phyloP scores from a whole-genome alignment of 2,797 vertebrate species.

The Nasua narica region DNA sequence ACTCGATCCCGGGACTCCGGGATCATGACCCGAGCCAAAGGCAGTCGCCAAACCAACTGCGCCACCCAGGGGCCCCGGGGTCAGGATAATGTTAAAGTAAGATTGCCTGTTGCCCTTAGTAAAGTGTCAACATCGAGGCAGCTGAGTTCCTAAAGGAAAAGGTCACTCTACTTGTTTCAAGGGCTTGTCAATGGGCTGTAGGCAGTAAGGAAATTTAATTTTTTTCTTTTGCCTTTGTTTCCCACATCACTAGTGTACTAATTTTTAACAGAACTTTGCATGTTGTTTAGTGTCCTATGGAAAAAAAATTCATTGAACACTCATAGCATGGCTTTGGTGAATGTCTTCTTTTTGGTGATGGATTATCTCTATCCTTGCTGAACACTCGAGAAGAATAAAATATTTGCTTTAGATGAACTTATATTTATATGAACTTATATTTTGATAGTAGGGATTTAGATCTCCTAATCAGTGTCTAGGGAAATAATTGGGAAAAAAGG shows the following conservation, averaged over 20 bases:
- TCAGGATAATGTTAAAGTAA: not conserved
- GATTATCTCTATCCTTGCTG: not conserved
- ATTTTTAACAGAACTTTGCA: conserved; percentile 21
- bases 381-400: conserved; percentile 50
- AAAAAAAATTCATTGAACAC: conserved; percentile 35
- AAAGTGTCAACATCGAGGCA: not conserved
- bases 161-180: not conserved
- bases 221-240: not conserved
- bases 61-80: too few species aligned
- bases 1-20: too few species aligned
- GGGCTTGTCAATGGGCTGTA: not conserved
- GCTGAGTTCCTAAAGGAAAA: not conserved
- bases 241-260: not conserved
- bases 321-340: conserved; percentile 26
- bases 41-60: too few species aligned
- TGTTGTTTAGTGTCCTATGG: not conserved
- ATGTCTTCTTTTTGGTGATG: not conserved
- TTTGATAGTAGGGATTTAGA: conserved; percentile 45
- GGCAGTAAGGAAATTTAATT: not conserved
- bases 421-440: not conserved
- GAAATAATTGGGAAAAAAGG: not conserved
- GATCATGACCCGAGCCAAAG: too few species aligned
- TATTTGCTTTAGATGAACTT: not conserved
- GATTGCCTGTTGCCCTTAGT: not conserved
- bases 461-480: conserved; percentile 40